Evolutionary conservation across 2,888 invertebrate species (phyloP), one percentile per base, ranked within the genome.

Genomic region (Listrodromus nycthemerus): DNA sequence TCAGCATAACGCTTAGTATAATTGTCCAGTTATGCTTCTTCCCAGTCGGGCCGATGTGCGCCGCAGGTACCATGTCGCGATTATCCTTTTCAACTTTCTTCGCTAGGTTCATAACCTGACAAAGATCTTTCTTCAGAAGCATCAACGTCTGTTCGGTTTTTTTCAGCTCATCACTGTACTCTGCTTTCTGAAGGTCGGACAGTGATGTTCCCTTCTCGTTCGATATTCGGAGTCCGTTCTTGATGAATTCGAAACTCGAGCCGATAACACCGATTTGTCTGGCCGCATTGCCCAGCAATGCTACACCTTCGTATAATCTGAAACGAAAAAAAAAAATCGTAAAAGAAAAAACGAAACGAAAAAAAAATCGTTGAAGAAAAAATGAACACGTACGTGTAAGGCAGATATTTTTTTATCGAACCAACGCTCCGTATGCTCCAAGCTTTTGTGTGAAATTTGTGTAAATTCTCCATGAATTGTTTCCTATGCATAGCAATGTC

Each of bases 201-300:
- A 89, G 63, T 52, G 65, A n/a, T 0, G 80, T 70, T 37, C 86
- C 77, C 13, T 80, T 66, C 21, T 73, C 75, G 63, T 85, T 79
- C 30, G 84, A 80, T 69, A 79, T 82, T 21, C 80, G 45, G 4
- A 91, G 41, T 82, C 82, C 87, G 52, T 88, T 90, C 80, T 87
- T 90, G n/a, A 95, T 92, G 87, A 95, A 96, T 67, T 94, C 94
- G 69, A 96, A 89, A 48, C 95, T 94, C 1, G 95, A 94, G 89
- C 95, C 95, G 91, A 96, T 94, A 61, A 95, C 93, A 82, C 94
- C 94, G 52, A 95, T 89, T 89, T 96, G 96, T 89, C 95, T 95
- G 16, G 95, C 92, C 65, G 95, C 94, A 33, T 94, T 94, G 50
- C 95, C 94, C 67, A 96, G 87, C 27, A 94, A 92, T 50, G 94